A percentile compares a stretch with the other conserved stretches of the same genome.
Evolutionary conservation across 2,113 vertebrate genomes (phyloP).

Genomic region (Parus major): DNA sequence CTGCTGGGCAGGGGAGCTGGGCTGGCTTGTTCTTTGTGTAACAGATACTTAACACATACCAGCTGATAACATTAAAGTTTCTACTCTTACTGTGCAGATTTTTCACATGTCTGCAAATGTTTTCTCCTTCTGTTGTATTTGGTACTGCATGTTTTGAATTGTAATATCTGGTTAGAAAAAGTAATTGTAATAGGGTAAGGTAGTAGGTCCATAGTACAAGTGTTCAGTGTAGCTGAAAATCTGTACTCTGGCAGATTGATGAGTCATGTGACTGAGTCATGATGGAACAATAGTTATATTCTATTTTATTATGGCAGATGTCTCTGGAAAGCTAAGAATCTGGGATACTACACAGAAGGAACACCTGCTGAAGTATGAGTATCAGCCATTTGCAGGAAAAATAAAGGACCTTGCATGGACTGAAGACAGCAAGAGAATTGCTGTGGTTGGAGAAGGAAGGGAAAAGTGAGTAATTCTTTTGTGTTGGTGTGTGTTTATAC

Average conservation of each 20-base stretch:
- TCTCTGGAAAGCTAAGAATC: constrained; percentile 92
- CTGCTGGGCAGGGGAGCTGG: background rate
- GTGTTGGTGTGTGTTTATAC: background rate
- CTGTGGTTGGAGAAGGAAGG: constrained; percentile 91
- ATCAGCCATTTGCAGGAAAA: constrained; percentile 89
- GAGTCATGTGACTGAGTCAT: background rate
- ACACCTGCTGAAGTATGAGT: constrained; percentile 95
- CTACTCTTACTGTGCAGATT: background rate
- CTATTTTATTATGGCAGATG: constrained; percentile 77
- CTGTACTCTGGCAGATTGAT: background rate
- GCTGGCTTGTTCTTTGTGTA: background rate
- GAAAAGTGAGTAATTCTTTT: constrained; percentile 85
- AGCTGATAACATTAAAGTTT: background rate
- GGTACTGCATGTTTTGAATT: background rate
- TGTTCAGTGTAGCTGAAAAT: background rate
- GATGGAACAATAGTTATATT: constrained; percentile 17
- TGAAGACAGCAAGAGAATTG: constrained; percentile 93
- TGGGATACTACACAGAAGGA: constrained; percentile 99
- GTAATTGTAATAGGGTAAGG: background rate
- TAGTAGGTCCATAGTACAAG: background rate
- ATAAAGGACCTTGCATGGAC: constrained; percentile 97
- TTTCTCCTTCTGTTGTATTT: background rate
- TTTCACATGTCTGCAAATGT: background rate
- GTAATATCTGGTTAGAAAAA: background rate
- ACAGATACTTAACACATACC: background rate